phyloP scores from a whole-genome alignment of 2,888 invertebrate genomes.

The Ennomos erosarius region DNA sequence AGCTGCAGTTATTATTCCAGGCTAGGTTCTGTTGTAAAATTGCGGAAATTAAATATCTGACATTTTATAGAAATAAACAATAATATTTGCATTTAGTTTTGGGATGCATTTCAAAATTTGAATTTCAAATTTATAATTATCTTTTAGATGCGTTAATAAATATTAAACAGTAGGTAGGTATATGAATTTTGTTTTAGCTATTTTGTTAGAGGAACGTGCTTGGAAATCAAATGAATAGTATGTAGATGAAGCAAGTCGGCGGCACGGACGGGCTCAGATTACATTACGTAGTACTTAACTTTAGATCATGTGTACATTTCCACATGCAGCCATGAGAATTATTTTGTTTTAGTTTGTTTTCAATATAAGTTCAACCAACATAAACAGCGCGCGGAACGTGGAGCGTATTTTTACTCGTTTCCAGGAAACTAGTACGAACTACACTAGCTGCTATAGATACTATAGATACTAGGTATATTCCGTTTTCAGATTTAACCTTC shows the following conservation, averaged over 20 bases:
- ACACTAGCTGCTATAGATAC: conserved; percentile 39
- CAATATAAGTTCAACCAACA: conserved; percentile 36
- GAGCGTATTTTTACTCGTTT: conserved; percentile 58
- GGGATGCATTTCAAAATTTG: background rate
- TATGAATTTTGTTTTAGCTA: too few relatives aligned
- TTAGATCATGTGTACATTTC: conserved; percentile 18
- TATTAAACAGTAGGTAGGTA: too few relatives aligned
- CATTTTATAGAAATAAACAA: conserved; percentile 18
- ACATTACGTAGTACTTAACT: too few relatives aligned
- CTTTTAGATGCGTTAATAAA: too few relatives aligned
- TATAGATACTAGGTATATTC: conserved; percentile 46
- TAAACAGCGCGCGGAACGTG: conserved; percentile 62
- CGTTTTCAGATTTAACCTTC: conserved; percentile 71
- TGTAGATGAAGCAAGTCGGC: background rate
- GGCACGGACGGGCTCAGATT: too few relatives aligned
- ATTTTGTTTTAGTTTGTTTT: conserved; percentile 33
- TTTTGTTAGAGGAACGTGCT: conserved; percentile 5
- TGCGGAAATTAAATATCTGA: conserved; percentile 53
- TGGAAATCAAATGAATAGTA: conserved; percentile 1
- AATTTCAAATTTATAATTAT: background rate
- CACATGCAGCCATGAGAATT: conserved; percentile 22
- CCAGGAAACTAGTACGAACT: conserved; percentile 63
- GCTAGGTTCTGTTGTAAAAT: conserved; percentile 46
- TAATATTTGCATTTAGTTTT: conserved; percentile 1
- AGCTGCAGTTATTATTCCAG: conserved; percentile 62